Conservation (phyloP, 2,888 invertebrate genomes). For the Tortricodes alternella region DNA sequence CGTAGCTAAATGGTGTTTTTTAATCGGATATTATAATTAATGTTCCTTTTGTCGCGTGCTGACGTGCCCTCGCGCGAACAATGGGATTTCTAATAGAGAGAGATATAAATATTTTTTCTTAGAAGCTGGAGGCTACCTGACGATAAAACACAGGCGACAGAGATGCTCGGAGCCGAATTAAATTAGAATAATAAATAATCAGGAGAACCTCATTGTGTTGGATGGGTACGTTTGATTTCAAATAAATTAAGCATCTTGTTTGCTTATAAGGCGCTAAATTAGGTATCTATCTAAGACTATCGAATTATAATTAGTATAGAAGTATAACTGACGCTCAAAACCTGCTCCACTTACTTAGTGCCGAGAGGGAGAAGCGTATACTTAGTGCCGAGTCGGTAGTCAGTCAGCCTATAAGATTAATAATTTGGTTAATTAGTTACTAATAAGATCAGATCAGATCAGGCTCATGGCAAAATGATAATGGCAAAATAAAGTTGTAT, state of each 20-base stretch:
- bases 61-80: conserved; percentile 81
- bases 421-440: too few species aligned
- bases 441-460: too few species aligned
- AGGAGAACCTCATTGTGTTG: conserved; percentile 54
- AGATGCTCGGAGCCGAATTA: conserved; percentile 66
- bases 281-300: too few species aligned
- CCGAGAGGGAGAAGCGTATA: too few species aligned
- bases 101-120: conserved; percentile 80
- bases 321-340: too few species aligned
- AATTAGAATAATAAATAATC: conserved; percentile 75
- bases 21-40: conserved; percentile 84
- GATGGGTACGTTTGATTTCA: conserved; percentile 37
- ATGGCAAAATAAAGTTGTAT: too few species aligned
- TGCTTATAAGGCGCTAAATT: not conserved
- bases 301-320: too few species aligned
- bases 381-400: too few species aligned
- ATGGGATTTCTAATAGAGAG: conserved; percentile 80
- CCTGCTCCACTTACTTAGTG: too few species aligned
- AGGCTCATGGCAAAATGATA: too few species aligned
- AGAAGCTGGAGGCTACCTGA: conserved; percentile 78
- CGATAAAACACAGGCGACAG: conserved; percentile 77
- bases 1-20: conserved; percentile 80
- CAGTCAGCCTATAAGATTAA: too few species aligned
- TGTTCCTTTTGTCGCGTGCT: conserved; percentile 83
- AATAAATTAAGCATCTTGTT: conserved; percentile 38